phyloP scores from a whole-genome alignment of 2,113 vertebrate genomes.

The Gambusia holbrooki region DNA sequence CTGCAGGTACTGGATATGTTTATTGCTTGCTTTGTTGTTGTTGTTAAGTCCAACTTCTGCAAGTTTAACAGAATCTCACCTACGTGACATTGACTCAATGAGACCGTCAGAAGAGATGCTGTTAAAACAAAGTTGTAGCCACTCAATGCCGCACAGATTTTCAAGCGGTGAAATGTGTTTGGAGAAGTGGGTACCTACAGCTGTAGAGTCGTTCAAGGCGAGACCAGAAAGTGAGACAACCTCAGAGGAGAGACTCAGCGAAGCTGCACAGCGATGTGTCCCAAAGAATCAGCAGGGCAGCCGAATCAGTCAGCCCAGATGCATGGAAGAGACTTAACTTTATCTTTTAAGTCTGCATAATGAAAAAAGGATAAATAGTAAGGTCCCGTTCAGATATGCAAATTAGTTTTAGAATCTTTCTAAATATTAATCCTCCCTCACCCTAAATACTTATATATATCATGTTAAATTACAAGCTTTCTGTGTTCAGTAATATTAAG shows the following conservation, averaged over 20 bases:
- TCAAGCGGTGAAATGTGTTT: neutral
- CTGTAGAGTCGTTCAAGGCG: neutral
- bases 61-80: slow-evolving; percentile 34
- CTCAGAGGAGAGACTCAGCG: neutral
- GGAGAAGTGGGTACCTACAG: neutral
- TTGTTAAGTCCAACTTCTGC: slow-evolving; percentile 44
- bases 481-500: neutral
- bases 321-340: neutral
- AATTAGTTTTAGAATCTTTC: neutral
- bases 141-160: neutral
- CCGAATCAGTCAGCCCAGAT: neutral
- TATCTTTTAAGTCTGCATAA: neutral
- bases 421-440: too few species aligned
- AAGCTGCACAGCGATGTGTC: neutral
- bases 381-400: neutral
- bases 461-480: neutral
- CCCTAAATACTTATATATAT: too few species aligned
- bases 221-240: neutral
- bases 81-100: neutral
- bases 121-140: neutral
- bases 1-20: slow-evolving; percentile 15
- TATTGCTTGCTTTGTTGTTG: neutral
- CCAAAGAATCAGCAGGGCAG: neutral
- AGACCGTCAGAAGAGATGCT: neutral
- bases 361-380: neutral